Percentiles rank a stretch among this genome's conserved stretches.
Evolutionary conservation across 2,888 invertebrate species (phyloP).

Genomic region (Philereme transversata): DNA sequence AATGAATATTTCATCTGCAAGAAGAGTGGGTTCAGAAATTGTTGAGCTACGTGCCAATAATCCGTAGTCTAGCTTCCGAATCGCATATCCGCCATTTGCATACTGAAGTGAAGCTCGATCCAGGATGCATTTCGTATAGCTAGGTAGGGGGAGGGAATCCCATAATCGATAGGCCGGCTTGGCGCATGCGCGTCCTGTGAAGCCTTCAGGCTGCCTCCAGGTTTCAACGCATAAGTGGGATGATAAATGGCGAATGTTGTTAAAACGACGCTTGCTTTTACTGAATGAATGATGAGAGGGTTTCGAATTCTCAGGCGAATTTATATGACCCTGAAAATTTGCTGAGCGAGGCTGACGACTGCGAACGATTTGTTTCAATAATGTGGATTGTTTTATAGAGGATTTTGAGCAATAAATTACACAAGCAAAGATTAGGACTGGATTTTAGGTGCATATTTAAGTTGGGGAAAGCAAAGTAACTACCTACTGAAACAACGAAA

Average conservation of each 20-base stretch:
- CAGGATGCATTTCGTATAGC: slow-evolving; percentile 33
- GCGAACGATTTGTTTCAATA: slow-evolving; percentile 4
- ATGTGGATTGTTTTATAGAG: slow-evolving; percentile 3
- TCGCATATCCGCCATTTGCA: slow-evolving; percentile 34
- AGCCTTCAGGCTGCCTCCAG: slow-evolving; percentile 32
- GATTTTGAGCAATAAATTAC: slow-evolving; percentile 4
- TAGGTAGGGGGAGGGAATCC: slow-evolving; percentile 24
- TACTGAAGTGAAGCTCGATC: slow-evolving; percentile 22
- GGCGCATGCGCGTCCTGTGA: slow-evolving; percentile 39
- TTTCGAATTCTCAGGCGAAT: slow-evolving; percentile 16
- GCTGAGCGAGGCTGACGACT: neutral
- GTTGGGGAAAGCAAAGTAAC: no score
- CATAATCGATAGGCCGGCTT: slow-evolving; percentile 38
- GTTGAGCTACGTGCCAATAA: slow-evolving; percentile 2
- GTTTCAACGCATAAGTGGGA: slow-evolving; percentile 20
- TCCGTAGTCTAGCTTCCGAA: slow-evolving; percentile 17
- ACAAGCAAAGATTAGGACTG: neutral
- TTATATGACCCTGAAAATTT: slow-evolving; percentile 20
- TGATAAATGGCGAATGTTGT: slow-evolving; percentile 37
- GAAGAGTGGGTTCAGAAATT: slow-evolving; percentile 9
- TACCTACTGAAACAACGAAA: no score
- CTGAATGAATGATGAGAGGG: slow-evolving; percentile 25
- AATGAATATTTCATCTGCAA: slow-evolving; percentile 25
- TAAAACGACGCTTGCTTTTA: slow-evolving; percentile 29
- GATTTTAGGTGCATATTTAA: neutral